A percentile compares a stretch with the other conserved stretches of the same genome.
Evolutionary conservation across 2,888 invertebrate species (phyloP).

Genomic region (Hofmannophila pseudospretella): DNA sequence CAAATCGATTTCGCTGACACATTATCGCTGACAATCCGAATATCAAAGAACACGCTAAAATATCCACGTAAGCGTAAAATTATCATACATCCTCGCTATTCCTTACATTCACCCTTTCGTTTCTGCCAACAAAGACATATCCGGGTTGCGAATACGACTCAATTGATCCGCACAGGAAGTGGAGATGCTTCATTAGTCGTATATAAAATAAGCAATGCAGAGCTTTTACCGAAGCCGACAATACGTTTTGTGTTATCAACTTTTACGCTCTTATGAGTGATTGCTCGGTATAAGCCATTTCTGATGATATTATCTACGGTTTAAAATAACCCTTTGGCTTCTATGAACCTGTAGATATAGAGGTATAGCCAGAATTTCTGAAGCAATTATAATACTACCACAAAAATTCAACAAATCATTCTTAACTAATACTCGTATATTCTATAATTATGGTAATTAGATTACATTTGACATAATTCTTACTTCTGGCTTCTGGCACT

Average conservation of each 20-base stretch:
- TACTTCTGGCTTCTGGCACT: no score
- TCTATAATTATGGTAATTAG: no score
- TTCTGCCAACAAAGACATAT: slow-evolving; percentile 55
- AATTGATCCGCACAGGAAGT: slow-evolving; percentile 61
- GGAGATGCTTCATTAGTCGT: slow-evolving; percentile 59
- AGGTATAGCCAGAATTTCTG: no score
- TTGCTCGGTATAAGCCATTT: slow-evolving; percentile 9
- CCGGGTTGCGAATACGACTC: slow-evolving; percentile 65
- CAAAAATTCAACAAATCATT: no score
- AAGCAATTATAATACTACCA: no score
- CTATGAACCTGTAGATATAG: no score
- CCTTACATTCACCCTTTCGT: slow-evolving; percentile 53
- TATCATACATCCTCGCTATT: slow-evolving; percentile 21
- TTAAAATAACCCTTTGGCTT: no score
- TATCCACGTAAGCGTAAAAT: slow-evolving; percentile 41
- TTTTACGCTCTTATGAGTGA: slow-evolving; percentile 16
- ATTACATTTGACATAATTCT: no score
- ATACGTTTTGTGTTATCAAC: slow-evolving; percentile 16
- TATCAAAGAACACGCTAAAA: slow-evolving; percentile 20
- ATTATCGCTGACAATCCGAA: slow-evolving; percentile 21
- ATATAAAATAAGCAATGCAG: slow-evolving; percentile 40
- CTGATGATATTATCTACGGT: slow-evolving; percentile 5
- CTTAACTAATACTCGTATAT: no score
- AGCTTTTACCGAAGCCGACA: slow-evolving; percentile 53
- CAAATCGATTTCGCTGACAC: slow-evolving; percentile 30